phyloP scores from a whole-genome alignment of 2,113 vertebrate species.

The Nestor notabilis region DNA sequence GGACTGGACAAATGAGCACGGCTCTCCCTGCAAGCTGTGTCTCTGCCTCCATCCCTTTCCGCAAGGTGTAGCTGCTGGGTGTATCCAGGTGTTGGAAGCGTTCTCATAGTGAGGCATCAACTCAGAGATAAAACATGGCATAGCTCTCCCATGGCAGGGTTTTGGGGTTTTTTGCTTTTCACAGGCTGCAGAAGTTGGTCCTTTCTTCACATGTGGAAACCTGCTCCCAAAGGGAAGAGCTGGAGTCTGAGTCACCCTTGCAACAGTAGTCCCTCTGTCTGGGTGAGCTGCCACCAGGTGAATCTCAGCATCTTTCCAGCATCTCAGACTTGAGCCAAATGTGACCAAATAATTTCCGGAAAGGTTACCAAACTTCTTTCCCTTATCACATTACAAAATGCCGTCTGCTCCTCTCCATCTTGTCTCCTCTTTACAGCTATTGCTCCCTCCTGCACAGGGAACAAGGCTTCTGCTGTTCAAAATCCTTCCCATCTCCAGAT shows the following conservation, averaged over 20 bases:
- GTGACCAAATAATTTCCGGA: not conserved
- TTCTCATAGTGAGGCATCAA: not conserved
- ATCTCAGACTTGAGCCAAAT: not conserved
- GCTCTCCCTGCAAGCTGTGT: rapidly evolving
- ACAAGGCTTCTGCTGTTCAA: not conserved
- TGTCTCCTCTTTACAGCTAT: not conserved
- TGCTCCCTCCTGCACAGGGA: not conserved
- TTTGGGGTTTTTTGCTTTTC: not conserved
- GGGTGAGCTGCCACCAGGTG: not conserved
- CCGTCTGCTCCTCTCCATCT: not conserved
- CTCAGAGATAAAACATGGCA: not conserved
- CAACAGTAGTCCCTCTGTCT: rapidly evolving
- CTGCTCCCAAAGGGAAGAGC: not conserved
- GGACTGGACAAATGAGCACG: not conserved
- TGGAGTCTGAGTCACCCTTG: not conserved
- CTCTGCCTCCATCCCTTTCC: not conserved
- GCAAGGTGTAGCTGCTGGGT: not conserved
- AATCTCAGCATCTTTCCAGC: not conserved
- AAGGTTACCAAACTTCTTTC: not conserved
- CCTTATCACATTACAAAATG: not conserved
- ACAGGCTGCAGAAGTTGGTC: not conserved
- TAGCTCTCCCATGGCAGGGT: not conserved
- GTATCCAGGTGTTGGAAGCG: not conserved
- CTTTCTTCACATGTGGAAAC: not conserved
- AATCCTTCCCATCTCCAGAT: not conserved